Evolutionary conservation across 2,888 invertebrate genomes (phyloP).

Genomic region (Yponomeuta malinellus): DNA sequence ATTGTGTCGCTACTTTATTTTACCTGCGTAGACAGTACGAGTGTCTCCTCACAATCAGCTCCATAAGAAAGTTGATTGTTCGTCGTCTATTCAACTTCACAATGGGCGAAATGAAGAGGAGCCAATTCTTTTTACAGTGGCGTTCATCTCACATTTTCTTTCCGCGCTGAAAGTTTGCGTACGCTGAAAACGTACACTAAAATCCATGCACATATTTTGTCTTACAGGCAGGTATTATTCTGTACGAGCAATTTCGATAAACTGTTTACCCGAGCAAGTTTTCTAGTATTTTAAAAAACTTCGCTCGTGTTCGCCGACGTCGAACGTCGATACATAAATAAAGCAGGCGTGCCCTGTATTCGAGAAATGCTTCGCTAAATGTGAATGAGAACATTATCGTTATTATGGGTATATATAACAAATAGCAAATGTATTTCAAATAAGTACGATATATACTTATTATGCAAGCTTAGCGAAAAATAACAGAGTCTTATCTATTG

Average conservation of each 20-base stretch:
- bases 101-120: conserved; percentile 70
- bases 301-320: background rate
- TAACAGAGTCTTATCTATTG: conserved; percentile 36
- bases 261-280: conserved; percentile 33
- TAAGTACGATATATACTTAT: conserved; percentile 35
- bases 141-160: conserved; percentile 63
- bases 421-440: conserved; percentile 42
- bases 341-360: background rate
- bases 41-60: conserved; percentile 64
- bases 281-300: conserved; percentile 10
- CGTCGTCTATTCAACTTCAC: conserved; percentile 67
- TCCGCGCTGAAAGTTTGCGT: conserved; percentile 63
- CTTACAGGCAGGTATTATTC: conserved; percentile 54
- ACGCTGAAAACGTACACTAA: conserved; percentile 54
- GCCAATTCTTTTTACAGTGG: conserved; percentile 64
- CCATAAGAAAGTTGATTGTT: conserved; percentile 67
- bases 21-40: conserved; percentile 69
- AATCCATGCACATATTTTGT: conserved; percentile 55
- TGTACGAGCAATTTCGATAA: conserved; percentile 50
- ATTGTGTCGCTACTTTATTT: conserved; percentile 53
- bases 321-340: conserved; percentile 11
- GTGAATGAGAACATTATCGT: conserved; percentile 11
- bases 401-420: conserved; percentile 3
- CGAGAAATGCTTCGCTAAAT: conserved; percentile 4
- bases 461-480: conserved; percentile 30